Percentiles rank a stretch among this genome's conserved stretches.
These are phyloP conservation scores for Enteromius paludinosus DNA, from an alignment of 2,797 vertebrate genomes.

Conservation along the genomic window DNA sequence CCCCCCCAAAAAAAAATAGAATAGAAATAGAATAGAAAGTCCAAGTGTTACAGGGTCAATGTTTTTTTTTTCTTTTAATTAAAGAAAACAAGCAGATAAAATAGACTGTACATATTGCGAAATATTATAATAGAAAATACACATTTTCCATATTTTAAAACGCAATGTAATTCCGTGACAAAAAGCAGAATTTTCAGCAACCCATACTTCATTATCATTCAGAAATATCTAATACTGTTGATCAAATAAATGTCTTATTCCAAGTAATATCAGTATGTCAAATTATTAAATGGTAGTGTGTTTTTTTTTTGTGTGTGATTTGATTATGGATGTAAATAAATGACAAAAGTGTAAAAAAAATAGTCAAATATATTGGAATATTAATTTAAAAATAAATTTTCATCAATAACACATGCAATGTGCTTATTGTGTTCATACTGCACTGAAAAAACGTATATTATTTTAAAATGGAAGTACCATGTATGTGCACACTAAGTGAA, in stretches of 20 bases:
- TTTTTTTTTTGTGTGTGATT: slow-evolving; percentile 4
- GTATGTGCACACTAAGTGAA: not conserved
- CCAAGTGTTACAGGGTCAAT: not conserved
- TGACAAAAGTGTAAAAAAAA: not conserved
- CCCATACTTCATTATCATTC: not conserved
- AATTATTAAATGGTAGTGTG: not conserved
- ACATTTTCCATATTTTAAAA: not conserved
- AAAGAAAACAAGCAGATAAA: no score
- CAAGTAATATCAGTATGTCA: not conserved
- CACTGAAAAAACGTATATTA: not conserved
- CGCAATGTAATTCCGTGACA: not conserved
- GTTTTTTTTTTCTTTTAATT: no score
- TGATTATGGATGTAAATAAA: not conserved
- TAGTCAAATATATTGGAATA: not conserved
- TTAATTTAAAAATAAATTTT: no score
- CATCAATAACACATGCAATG: not conserved
- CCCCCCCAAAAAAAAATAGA: no score
- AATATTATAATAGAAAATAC: not conserved
- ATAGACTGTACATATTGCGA: not conserved
- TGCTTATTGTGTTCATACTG: not conserved
- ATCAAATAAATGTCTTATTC: not conserved
- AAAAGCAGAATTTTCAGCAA: not conserved
- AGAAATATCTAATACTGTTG: not conserved
- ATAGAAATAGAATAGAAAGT: not conserved
- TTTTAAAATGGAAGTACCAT: not conserved